Evolutionary conservation across 2,113 vertebrate genomes (phyloP), one percentile per base, ranked within the genome.

Genomic region (Scalopus aquaticus): DNA sequence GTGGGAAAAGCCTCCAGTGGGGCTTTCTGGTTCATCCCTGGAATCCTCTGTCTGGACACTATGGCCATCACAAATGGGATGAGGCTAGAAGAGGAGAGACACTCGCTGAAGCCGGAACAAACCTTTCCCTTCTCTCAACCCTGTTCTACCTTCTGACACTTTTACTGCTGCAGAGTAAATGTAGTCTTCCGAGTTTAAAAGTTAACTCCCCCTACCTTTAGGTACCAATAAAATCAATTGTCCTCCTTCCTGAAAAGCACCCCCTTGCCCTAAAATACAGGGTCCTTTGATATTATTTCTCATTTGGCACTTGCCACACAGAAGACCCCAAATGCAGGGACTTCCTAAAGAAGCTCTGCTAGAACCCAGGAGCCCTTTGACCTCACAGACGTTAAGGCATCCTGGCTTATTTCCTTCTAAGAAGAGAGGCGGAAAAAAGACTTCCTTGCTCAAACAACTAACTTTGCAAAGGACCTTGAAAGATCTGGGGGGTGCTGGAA

Each of bases 341-440:
- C 95, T 96, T 95, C 88, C 67, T 90, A 87, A 85, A 91, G 86
- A 84, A 89, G 2, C 35, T 81, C 83, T 90, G 88, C 67, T 54
- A 96, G 89, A 94, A 80, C 70, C 62, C 1, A 1, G 28, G 72
- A 82, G 56, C 56, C 44, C 80, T 89, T 90, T 91, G 94, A 89
- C 95, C 83, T 92, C 49, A 24, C 22, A 60, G 83, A 92, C 73
- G 85, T 92, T 44, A 95, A 94, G 91, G 32, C 58, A 89, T 76
- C 67, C 84, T 91, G 70, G 60, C 46, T 49, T 90, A 90, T 74
- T 96, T 95, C 89, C 87, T 93, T 54, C 90, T 96, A 77, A 96
- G 88, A 94, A 95, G 42, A 83, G 74, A 89, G 73, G 86, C 0
- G 6, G 81, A 62, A 73, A 42, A 49, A 86, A 94, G 32, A 24